Percentiles rank a stretch among this genome's conserved stretches.
Conservation (phyloP, 2,797 vertebrate genomes). For the Petrocephalus sullivani region DNA sequence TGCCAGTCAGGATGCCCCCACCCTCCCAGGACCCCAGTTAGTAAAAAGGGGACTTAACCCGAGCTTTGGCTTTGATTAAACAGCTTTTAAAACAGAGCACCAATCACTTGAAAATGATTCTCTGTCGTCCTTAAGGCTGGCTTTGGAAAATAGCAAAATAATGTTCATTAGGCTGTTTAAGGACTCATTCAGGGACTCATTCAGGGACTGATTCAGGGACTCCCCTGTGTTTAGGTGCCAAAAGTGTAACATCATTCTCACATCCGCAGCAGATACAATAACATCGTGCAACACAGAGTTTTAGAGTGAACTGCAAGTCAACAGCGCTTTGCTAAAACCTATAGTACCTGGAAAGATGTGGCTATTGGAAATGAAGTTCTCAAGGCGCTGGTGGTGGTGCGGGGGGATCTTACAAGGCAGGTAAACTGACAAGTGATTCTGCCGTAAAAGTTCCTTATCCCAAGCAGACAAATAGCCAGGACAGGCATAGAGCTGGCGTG, state of each 20-base stretch:
- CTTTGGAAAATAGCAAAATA: background rate
- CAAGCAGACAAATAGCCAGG: background rate
- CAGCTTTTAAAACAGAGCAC: background rate
- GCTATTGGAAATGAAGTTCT: background rate
- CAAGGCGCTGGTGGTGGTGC: too few species aligned
- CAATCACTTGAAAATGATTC: background rate
- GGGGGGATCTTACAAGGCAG: background rate
- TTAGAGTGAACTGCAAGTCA: background rate
- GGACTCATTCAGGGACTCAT: background rate
- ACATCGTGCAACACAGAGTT: background rate
- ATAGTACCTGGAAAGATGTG: background rate
- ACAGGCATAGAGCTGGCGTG: background rate
- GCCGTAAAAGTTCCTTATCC: background rate
- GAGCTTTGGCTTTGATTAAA: background rate
- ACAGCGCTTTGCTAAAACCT: background rate
- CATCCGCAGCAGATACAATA: background rate
- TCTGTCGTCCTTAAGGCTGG: background rate
- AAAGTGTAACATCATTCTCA: background rate
- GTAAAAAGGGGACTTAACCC: background rate
- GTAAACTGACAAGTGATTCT: background rate
- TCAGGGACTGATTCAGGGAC: too few species aligned
- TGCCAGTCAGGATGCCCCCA: background rate
- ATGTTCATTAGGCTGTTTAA: background rate
- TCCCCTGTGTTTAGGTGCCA: background rate
- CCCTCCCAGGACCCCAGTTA: background rate